Percentiles rank a stretch among this genome's conserved stretches.
Evolutionary conservation across 2,113 vertebrate species (phyloP).

Genomic region (Lamprotornis superbus): DNA sequence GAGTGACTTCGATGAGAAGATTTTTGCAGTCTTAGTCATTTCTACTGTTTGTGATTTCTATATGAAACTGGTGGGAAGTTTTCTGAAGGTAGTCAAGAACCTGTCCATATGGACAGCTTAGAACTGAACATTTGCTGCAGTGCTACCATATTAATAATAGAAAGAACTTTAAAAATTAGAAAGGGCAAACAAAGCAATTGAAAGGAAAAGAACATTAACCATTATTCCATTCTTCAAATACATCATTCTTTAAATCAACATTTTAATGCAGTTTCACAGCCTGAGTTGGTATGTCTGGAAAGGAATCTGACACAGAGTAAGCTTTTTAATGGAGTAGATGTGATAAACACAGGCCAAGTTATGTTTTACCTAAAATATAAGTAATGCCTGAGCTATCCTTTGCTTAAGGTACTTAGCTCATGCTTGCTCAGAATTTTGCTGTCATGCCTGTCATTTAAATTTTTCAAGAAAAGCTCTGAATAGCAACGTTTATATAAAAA

Average conservation of each 20-base stretch:
- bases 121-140: background rate
- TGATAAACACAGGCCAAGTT: background rate
- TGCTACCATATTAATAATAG: background rate
- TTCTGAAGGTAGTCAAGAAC: background rate
- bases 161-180: background rate
- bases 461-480: slow-evolving; percentile 15
- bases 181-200: background rate
- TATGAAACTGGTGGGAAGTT: background rate
- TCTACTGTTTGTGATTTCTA: background rate
- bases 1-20: background rate
- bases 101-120: background rate
- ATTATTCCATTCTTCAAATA: background rate
- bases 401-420: background rate
- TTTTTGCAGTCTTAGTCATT: background rate
- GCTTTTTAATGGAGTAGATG: background rate
- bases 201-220: background rate
- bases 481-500: background rate
- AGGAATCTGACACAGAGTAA: background rate
- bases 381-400: background rate
- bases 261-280: background rate
- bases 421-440: slow-evolving; percentile 19
- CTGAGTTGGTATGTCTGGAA: background rate
- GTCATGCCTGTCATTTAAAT: slow-evolving; percentile 22
- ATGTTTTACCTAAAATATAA: background rate
- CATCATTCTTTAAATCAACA: background rate